Percentiles rank a stretch among this genome's conserved stretches.
Evolutionary conservation across 1,140 invertebrate species (phyloP).

Genomic region (Dufourea novaeangliae): DNA sequence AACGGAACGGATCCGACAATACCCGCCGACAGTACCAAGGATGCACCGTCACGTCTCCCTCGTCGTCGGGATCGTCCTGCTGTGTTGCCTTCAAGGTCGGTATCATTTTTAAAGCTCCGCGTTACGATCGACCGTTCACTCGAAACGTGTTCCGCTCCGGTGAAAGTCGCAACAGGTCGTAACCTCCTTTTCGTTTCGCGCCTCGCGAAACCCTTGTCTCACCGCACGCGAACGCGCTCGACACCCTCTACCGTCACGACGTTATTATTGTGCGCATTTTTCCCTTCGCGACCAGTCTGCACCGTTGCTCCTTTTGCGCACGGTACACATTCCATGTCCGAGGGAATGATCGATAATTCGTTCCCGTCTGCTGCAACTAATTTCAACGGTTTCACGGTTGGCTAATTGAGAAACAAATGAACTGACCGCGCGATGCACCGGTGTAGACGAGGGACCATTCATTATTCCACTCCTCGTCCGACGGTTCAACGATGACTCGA

Average conservation of each 20-base stretch:
- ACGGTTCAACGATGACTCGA: conserved; percentile 9
- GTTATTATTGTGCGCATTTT: too few relatives aligned
- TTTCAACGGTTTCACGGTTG: conserved; percentile 33
- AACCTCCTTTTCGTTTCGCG: neutral
- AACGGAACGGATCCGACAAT: conserved; percentile 7
- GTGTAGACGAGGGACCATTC: conserved; percentile 45
- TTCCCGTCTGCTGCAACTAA: conserved; percentile 4
- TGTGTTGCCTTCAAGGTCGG: conserved; percentile 79
- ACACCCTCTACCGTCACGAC: neutral
- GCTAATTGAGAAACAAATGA: conserved; percentile 48
- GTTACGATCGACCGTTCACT: neutral
- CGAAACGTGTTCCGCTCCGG: conserved; percentile 5
- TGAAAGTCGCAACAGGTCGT: conserved; percentile 46
- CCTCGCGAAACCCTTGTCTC: neutral
- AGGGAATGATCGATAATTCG: conserved; percentile 24
- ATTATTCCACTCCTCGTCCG: conserved; percentile 18
- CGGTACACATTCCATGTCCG: neutral
- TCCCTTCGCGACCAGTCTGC: too few relatives aligned
- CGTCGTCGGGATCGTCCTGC: conserved; percentile 70
- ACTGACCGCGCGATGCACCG: conserved; percentile 17
- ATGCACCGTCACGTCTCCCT: conserved; percentile 73
- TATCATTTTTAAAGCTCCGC: conserved; percentile 51
- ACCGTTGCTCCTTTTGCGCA: neutral
- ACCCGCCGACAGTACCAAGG: conserved; percentile 55
- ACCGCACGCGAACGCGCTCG: neutral